Percentiles rank a stretch among this genome's conserved stretches.
Conservation (phyloP, 2,797 vertebrate genomes). For the Petrocephalus sullivani region DNA sequence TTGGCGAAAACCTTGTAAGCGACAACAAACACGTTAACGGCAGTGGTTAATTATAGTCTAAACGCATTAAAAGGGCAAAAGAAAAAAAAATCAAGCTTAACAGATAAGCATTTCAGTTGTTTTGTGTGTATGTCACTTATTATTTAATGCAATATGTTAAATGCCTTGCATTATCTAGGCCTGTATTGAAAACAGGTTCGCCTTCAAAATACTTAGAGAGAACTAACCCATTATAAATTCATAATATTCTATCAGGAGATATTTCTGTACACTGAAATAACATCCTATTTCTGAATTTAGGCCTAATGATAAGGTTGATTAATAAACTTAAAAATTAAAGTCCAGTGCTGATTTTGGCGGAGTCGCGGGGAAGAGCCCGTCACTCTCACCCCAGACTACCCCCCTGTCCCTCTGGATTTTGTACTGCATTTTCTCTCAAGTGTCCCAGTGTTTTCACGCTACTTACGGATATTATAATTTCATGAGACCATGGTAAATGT, state of each 20-base stretch:
- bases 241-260: background rate
- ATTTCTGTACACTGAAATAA: background rate
- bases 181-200: background rate
- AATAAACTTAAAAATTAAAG: background rate
- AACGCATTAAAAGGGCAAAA: slow-evolving; percentile 31
- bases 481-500: background rate
- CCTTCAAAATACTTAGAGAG: background rate
- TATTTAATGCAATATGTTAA: background rate
- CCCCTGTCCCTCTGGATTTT: background rate
- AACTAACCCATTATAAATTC: background rate
- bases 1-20: slow-evolving; percentile 22
- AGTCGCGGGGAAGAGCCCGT: background rate
- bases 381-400: background rate
- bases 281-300: background rate
- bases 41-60: slow-evolving; percentile 40
- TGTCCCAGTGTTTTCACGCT: background rate
- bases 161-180: background rate
- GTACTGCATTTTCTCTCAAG: background rate
- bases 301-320: background rate
- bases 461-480: background rate
- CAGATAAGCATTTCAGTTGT: slow-evolving; percentile 18
- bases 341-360: background rate
- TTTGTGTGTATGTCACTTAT: background rate
- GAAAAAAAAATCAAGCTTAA: background rate
- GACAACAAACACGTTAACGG: slow-evolving; percentile 47